These are phyloP conservation scores for Stegophylla sp. DNA, from an alignment of 2,888 invertebrate species.

Conservation along the genomic window DNA sequence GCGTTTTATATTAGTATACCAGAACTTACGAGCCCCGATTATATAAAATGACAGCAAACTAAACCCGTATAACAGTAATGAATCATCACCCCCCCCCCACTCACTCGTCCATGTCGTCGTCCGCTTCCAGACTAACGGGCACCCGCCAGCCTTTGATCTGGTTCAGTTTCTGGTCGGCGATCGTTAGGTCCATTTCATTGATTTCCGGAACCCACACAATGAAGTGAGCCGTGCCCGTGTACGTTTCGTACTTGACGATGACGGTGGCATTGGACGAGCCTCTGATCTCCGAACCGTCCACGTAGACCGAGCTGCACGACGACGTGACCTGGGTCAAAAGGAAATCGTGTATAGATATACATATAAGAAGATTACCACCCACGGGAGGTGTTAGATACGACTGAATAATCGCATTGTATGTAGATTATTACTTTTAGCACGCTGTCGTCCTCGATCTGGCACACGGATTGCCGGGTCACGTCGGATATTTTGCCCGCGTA, in stretches of 20 bases:
- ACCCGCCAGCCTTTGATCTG: slow-evolving; percentile 95
- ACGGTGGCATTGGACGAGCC: slow-evolving; percentile 95
- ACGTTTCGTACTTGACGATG: slow-evolving; percentile 89
- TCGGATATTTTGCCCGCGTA: slow-evolving; percentile 93
- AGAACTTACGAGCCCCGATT: no score
- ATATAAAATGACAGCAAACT: no score
- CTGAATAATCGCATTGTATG: no score
- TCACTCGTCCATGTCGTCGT: slow-evolving; percentile 53
- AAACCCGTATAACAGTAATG: no score
- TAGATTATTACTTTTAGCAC: slow-evolving; percentile 90
- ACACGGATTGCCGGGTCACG: slow-evolving; percentile 92
- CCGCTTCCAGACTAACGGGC: slow-evolving; percentile 65
- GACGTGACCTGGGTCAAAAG: slow-evolving; percentile 81
- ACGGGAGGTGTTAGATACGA: no score
- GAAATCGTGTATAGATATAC: no score
- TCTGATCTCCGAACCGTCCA: slow-evolving; percentile 92
- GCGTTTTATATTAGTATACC: no score
- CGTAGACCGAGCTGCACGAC: slow-evolving; percentile 94
- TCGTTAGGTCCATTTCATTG: slow-evolving; percentile 82
- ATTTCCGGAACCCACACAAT: slow-evolving; percentile 98
- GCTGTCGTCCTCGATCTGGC: slow-evolving; percentile 93
- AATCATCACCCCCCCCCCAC: no score
- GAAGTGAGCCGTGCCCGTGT: slow-evolving; percentile 85
- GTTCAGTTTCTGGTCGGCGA: slow-evolving; percentile 86
- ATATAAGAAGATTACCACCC: no score